Percentiles rank a stretch among this genome's conserved stretches.
phyloP scores from a whole-genome alignment of 37 sponge, comb jelly and placozoan genomes.

The Hexactinellida sp. region DNA sequence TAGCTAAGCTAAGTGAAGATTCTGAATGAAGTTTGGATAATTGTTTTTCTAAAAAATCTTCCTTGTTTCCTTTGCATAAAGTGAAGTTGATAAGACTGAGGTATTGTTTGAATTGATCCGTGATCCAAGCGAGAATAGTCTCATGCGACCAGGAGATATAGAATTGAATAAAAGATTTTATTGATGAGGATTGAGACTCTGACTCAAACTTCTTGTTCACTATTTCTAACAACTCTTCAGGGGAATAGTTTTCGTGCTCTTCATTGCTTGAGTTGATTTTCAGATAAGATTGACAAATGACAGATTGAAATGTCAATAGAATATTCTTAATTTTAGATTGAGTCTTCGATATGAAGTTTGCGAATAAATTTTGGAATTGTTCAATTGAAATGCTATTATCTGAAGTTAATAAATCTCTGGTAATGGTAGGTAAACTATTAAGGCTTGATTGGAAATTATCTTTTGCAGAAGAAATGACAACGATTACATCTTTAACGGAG shows the following conservation, averaged over 20 bases:
- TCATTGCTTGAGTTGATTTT: neutral
- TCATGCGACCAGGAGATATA: slow-evolving; percentile 2
- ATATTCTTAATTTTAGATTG: neutral
- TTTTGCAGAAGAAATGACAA: neutral
- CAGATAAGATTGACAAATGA: neutral
- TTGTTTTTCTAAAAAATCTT: neutral
- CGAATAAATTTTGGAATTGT: neutral
- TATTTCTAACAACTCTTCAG: neutral
- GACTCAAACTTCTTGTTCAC: neutral
- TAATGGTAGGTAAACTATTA: neutral
- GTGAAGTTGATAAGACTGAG: neutral
- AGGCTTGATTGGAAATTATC: neutral
- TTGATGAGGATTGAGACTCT: neutral
- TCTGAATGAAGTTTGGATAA: neutral
- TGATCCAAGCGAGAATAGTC: neutral
- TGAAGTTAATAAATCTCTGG: neutral
- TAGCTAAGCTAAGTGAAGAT: neutral
- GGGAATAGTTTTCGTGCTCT: neutral
- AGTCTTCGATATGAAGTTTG: neutral
- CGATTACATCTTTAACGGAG: neutral
- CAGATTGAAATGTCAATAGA: neutral
- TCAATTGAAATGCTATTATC: neutral
- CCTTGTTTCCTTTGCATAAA: neutral
- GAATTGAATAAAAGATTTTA: neutral
- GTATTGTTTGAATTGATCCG: neutral